A percentile compares a stretch with the other conserved stretches of the same genome.
Conservation (phyloP, 1,140 invertebrate genomes). For the Gonatopus flavifemur region DNA sequence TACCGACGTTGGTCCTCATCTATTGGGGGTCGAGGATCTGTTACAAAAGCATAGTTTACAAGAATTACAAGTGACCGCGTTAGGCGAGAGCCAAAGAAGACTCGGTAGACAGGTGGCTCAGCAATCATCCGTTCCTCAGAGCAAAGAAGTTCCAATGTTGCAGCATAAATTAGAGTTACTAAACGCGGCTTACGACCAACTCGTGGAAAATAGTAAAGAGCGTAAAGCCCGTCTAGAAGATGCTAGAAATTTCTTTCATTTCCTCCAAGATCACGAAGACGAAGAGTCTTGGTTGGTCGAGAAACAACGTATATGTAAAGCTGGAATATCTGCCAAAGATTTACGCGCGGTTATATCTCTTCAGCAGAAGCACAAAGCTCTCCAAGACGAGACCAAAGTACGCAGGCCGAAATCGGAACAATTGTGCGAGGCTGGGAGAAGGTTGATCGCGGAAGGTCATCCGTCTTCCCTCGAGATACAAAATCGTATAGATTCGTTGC, state of each 20-base stretch:
- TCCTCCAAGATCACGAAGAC: slow-evolving; percentile 91
- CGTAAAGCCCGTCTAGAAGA: slow-evolving; percentile 84
- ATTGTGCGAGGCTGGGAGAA: slow-evolving; percentile 71
- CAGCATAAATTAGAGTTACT: slow-evolving; percentile 71
- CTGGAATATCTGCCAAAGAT: slow-evolving; percentile 91
- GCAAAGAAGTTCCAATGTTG: slow-evolving; percentile 67
- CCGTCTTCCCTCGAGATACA: slow-evolving; percentile 76
- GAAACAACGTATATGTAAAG: slow-evolving; percentile 87
- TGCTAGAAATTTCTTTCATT: slow-evolving; percentile 91
- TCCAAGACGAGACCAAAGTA: slow-evolving; percentile 91
- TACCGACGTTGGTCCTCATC: slow-evolving; percentile 87
- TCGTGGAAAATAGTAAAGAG: slow-evolving; percentile 74
- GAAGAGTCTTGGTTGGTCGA: slow-evolving; percentile 93
- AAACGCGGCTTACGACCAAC: slow-evolving; percentile 71
- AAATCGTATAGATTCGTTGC: slow-evolving; percentile 76
- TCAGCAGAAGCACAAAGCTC: slow-evolving; percentile 91
- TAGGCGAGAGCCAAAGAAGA: slow-evolving; percentile 79
- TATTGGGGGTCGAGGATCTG: slow-evolving; percentile 90
- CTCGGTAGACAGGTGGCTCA: slow-evolving; percentile 70
- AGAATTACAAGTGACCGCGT: slow-evolving; percentile 84
- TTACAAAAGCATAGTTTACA: slow-evolving; percentile 90
- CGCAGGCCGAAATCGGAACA: slow-evolving; percentile 78
- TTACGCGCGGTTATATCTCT: slow-evolving; percentile 84
- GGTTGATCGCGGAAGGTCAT: slow-evolving; percentile 76
- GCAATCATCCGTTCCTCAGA: slow-evolving; percentile 57